These are phyloP conservation scores for Meganola albula DNA, from an alignment of 2,888 invertebrate genomes.

Conservation along the genomic window DNA sequence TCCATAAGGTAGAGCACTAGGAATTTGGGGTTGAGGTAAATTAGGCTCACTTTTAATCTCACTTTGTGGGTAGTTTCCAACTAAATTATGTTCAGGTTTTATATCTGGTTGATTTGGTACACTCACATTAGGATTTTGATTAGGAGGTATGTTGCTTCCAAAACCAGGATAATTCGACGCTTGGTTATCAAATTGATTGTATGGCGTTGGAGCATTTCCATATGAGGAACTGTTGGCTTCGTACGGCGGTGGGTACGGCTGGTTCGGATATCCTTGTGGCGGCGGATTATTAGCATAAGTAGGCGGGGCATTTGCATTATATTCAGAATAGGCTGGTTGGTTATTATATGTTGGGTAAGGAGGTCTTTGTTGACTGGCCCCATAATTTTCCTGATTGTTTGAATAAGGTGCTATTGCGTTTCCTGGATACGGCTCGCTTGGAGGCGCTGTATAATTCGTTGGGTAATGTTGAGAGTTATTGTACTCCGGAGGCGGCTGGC, in stretches of 20 bases:
- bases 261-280: conserved; percentile 46
- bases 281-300: conserved; percentile 42
- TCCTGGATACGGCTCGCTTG: conserved; percentile 45
- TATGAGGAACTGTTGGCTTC: conserved; percentile 38
- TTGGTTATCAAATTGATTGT: conserved; percentile 54
- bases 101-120: conserved; percentile 23
- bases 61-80: conserved; percentile 30
- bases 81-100: conserved; percentile 22
- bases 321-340: conserved; percentile 51
- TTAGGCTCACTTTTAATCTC: conserved; percentile 46
- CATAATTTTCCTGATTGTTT: conserved; percentile 51
- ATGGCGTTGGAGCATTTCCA: conserved; percentile 42
- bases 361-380: conserved; percentile 47
- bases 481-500: conserved; percentile 43
- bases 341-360: conserved; percentile 48
- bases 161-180: conserved; percentile 50
- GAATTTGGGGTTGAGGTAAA: conserved; percentile 32
- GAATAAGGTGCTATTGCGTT: conserved; percentile 52
- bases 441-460: conserved; percentile 47
- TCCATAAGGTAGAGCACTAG: conserved; percentile 32
- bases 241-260: conserved; percentile 49
- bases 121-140: conserved; percentile 28
- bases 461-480: conserved; percentile 53
- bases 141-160: conserved; percentile 44
- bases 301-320: conserved; percentile 42